Conservation (phyloP, 2,113 vertebrate genomes). For the Oreochromis niloticus region DNA sequence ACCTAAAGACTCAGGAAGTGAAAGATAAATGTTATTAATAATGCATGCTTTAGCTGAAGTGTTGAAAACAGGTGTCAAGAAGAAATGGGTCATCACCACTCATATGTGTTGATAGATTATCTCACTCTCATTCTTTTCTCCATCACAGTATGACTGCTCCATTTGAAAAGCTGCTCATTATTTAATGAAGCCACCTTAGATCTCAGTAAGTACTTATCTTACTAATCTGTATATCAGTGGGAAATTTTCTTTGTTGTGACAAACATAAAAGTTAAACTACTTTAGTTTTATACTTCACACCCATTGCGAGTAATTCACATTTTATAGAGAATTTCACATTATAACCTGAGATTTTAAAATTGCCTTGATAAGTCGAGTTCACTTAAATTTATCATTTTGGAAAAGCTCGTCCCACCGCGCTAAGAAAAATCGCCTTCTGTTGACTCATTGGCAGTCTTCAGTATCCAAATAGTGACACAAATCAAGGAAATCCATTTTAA, state of each 20-base stretch:
- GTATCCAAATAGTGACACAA: slow-evolving; percentile 21
- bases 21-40: slow-evolving; percentile 31
- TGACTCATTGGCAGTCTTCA: neutral
- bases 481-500: slow-evolving; percentile 28
- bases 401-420: neutral
- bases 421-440: neutral
- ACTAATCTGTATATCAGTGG: neutral
- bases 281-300: neutral
- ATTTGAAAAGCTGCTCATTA: slow-evolving; percentile 40
- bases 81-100: slow-evolving; percentile 40
- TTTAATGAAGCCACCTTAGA: slow-evolving; percentile 43
- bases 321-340: neutral
- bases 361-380: neutral
- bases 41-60: slow-evolving; percentile 32
- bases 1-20: neutral
- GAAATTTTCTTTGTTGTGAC: neutral
- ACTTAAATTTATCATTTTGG: neutral
- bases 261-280: neutral
- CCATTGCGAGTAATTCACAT: neutral
- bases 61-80: slow-evolving; percentile 41
- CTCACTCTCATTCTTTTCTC: slow-evolving; percentile 45
- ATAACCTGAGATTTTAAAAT: neutral
- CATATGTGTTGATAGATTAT: slow-evolving; percentile 45
- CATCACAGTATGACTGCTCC: slow-evolving; percentile 19
- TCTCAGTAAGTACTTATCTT: slow-evolving; percentile 8